phyloP scores from a whole-genome alignment of 2,888 invertebrate genomes.

The Tromatobia lineatoria region DNA sequence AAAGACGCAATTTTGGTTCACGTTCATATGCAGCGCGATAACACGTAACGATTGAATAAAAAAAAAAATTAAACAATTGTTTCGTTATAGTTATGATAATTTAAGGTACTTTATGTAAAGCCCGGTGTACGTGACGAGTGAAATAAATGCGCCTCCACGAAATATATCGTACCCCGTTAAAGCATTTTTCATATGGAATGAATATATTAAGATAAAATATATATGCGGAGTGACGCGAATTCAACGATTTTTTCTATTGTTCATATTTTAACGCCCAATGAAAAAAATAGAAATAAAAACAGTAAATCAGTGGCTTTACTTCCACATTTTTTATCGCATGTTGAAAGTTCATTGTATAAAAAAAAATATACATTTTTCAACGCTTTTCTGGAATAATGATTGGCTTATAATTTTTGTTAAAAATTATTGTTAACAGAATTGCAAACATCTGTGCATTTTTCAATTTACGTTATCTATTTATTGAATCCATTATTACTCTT shows the following conservation, averaged over 20 bases:
- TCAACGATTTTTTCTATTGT: constrained; percentile 60
- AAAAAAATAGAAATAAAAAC: not conserved
- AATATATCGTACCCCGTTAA: constrained; percentile 81
- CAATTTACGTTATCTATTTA: too few relatives aligned
- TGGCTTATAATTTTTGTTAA: not conserved
- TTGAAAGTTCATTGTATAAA: not conserved
- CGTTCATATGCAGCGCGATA: constrained; percentile 53
- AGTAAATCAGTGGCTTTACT: not conserved
- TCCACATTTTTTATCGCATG: not conserved
- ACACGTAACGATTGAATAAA: constrained; percentile 56
- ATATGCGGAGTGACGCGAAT: constrained; percentile 69
- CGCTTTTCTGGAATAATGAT: not conserved
- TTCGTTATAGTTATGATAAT: constrained; percentile 67
- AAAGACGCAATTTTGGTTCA: constrained; percentile 29
- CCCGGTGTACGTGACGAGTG: constrained; percentile 78
- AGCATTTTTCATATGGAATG: constrained; percentile 83
- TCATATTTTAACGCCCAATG: not conserved
- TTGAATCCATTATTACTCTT: too few relatives aligned
- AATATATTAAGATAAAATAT: constrained; percentile 83
- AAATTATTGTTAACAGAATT: too few relatives aligned
- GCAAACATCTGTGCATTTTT: too few relatives aligned
- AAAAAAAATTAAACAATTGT: constrained; percentile 36
- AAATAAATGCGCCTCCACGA: constrained; percentile 78
- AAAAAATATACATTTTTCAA: not conserved
- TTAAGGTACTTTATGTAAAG: constrained; percentile 83